phyloP scores from a whole-genome alignment of 2,113 vertebrate genomes.

The Tachuris rubrigastra region DNA sequence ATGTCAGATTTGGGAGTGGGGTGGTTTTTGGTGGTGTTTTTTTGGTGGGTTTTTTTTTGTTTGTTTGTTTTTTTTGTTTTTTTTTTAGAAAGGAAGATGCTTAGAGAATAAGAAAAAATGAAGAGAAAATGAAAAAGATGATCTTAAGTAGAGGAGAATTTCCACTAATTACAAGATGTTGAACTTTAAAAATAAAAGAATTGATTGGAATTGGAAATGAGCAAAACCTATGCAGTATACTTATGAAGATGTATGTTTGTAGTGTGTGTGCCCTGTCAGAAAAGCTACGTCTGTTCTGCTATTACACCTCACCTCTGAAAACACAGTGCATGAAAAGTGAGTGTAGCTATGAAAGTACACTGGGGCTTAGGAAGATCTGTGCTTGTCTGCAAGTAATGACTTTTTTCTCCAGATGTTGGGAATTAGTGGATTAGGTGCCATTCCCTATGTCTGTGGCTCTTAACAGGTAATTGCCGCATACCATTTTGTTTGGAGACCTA shows the following conservation, averaged over 20 bases:
- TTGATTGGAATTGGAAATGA: not conserved
- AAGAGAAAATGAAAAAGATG: not conserved
- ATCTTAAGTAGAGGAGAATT: not conserved
- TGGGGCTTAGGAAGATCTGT: rapidly evolving
- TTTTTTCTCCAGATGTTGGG: not conserved
- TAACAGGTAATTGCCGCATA: not conserved
- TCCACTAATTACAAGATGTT: not conserved
- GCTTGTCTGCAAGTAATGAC: not conserved
- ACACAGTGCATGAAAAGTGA: not conserved
- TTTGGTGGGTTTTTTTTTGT: not conserved
- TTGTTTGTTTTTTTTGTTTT: not conserved
- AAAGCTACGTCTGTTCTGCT: not conserved
- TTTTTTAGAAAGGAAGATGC: not conserved
- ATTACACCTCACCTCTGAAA: not conserved
- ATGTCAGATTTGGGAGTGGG: not conserved
- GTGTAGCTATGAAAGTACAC: not conserved
- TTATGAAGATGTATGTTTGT: not conserved
- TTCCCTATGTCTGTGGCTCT: not conserved
- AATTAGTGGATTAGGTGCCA: not conserved
- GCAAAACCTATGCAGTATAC: too few relatives aligned
- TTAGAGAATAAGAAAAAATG: not conserved
- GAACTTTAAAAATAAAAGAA: not conserved
- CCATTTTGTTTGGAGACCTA: not conserved
- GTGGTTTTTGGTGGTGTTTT: not conserved
- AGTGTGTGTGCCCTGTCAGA: not conserved